phyloP scores from a whole-genome alignment of 35 echinoderm and acorn worm genomes.

The Chiridota heheva region DNA sequence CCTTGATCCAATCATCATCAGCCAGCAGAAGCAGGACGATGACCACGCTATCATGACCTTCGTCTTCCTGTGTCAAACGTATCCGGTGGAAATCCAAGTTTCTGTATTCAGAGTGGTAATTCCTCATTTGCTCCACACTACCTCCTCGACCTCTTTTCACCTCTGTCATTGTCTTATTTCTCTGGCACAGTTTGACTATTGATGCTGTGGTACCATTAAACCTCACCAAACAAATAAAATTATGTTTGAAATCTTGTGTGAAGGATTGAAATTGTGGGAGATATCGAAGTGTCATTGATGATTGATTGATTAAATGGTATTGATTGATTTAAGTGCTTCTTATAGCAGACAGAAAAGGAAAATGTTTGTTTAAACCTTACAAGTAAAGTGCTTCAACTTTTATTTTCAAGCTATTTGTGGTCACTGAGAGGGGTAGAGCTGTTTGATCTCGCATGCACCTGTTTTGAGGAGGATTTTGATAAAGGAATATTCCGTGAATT shows the following conservation, averaged over 20 bases:
- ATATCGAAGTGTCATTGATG: neutral
- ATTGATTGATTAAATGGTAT: neutral
- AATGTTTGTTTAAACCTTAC: neutral
- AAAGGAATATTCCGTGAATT: too few species aligned
- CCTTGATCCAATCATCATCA: slow-evolving; percentile 72
- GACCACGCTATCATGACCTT: slow-evolving; percentile 93
- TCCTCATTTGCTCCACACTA: neutral
- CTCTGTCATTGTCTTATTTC: too few species aligned
- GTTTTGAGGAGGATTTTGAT: too few species aligned
- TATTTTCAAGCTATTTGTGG: too few species aligned
- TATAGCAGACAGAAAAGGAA: neutral
- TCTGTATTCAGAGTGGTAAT: slow-evolving; percentile 76
- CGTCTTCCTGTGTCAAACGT: slow-evolving; percentile 59
- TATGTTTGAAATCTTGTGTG: neutral
- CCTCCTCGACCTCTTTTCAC: too few species aligned
- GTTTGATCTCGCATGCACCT: too few species aligned
- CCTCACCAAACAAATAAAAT: neutral
- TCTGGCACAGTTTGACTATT: too few species aligned
- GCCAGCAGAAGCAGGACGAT: slow-evolving; percentile 64
- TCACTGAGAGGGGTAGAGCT: too few species aligned
- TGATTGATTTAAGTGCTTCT: neutral
- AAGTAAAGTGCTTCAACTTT: too few species aligned
- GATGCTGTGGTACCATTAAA: too few species aligned
- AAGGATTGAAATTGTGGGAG: neutral
- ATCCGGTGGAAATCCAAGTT: slow-evolving; percentile 75